Evolutionary conservation across 2,888 invertebrate species (phyloP).

Genomic region (Carterocephalus palaemon): DNA sequence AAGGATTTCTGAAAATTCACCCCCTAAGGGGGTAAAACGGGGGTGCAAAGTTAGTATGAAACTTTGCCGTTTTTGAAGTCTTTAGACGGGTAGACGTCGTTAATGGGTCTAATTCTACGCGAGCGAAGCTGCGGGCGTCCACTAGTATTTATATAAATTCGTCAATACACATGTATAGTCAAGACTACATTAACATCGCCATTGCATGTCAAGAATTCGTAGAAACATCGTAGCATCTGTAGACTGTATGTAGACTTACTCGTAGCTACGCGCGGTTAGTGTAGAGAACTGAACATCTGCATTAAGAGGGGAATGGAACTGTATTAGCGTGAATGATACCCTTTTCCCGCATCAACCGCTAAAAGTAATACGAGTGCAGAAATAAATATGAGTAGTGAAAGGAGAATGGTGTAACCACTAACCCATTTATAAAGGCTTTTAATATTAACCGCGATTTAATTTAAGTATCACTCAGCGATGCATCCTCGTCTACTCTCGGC

Average conservation of each 20-base stretch:
- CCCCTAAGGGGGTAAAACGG: no score
- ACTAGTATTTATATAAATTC: no score
- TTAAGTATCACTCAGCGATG: slow-evolving; percentile 23
- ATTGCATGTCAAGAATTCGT: slow-evolving; percentile 4
- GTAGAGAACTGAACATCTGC: slow-evolving; percentile 8
- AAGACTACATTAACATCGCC: no score
- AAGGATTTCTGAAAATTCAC: no score
- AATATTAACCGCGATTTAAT: slow-evolving; percentile 24
- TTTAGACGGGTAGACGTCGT: no score
- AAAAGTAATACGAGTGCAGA: slow-evolving; percentile 12
- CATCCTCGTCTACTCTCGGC: slow-evolving; percentile 14
- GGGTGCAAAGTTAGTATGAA: no score
- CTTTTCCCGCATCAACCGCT: slow-evolving; percentile 11
- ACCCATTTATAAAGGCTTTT: slow-evolving; percentile 17
- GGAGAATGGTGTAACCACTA: slow-evolving; percentile 18
- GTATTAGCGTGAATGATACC: slow-evolving; percentile 11
- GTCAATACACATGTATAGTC: no score
- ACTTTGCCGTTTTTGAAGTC: no score
- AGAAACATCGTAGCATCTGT: slow-evolving; percentile 17
- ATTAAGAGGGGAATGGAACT: slow-evolving; percentile 6
- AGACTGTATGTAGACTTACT: slow-evolving; percentile 10
- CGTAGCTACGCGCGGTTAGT: background rate
- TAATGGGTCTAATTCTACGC: no score
- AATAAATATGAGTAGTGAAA: slow-evolving; percentile 15
- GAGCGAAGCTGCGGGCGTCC: no score